These are phyloP conservation scores for Cryptoleucopteryx plumbea DNA, from an alignment of 2,113 vertebrate species.

Conservation along the genomic window DNA sequence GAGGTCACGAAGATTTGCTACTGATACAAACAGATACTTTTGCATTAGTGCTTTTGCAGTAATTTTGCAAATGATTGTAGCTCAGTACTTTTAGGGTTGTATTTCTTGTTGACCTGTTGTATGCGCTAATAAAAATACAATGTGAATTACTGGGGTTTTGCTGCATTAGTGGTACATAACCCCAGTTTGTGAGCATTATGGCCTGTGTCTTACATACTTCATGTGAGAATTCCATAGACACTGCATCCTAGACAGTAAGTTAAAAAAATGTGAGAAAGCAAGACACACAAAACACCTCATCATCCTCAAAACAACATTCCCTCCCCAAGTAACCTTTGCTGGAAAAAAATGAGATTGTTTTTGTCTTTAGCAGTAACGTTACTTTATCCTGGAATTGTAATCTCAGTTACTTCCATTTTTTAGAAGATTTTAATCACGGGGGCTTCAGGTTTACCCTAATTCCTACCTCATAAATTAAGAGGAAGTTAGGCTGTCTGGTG, in stretches of 20 bases:
- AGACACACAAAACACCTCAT: not conserved
- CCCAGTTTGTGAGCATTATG: not conserved
- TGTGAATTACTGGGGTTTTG: fast-evolving
- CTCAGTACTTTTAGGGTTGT: not conserved
- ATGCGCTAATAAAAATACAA: not conserved
- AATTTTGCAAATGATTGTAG: not conserved
- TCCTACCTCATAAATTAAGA: not conserved
- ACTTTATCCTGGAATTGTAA: not conserved
- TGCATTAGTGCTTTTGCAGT: not conserved
- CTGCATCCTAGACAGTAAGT: not conserved
- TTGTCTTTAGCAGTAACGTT: not conserved
- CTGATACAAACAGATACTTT: not conserved
- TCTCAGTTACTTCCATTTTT: not conserved
- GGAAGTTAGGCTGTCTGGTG: not conserved
- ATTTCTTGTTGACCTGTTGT: not conserved
- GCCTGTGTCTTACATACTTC: fast-evolving
- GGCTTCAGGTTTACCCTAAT: not conserved
- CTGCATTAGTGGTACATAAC: fast-evolving
- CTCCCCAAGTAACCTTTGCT: not conserved
- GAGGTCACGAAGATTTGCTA: not conserved
- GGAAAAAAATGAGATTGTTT: not conserved
- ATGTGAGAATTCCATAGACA: fast-evolving
- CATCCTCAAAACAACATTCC: not conserved
- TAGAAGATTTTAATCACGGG: not conserved
- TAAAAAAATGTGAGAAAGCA: not conserved